Percentiles rank a stretch among this genome's conserved stretches.
phyloP scores from a whole-genome alignment of 2,797 vertebrate species.

The Petrocephalus schoutedeni region DNA sequence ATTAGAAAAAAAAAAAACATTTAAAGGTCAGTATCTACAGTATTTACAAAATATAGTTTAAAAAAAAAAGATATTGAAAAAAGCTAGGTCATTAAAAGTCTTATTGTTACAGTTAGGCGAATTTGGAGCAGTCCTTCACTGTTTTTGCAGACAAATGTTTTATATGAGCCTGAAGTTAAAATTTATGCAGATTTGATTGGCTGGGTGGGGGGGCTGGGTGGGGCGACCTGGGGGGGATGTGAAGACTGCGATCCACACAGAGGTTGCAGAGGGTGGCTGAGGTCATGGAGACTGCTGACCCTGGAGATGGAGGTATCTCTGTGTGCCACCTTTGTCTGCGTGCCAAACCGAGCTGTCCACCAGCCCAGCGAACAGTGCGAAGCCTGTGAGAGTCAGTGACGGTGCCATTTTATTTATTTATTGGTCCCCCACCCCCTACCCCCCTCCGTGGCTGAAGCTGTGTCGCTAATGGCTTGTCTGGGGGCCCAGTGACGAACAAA shows the following conservation, averaged over 20 bases:
- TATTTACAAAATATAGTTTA: constrained; percentile 39
- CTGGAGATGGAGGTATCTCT: not conserved
- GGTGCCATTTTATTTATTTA: constrained; percentile 5
- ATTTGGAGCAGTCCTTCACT: constrained; percentile 26
- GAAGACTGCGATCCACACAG: not conserved
- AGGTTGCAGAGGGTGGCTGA: not conserved
- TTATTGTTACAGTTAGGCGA: not conserved
- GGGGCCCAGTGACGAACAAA: not conserved
- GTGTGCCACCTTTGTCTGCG: constrained; percentile 22
- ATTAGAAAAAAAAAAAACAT: constrained; percentile 34
- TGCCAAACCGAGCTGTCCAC: constrained; percentile 29
- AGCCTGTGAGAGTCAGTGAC: not conserved
- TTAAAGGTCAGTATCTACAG: constrained; percentile 27
- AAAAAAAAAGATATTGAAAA: constrained; percentile 41
- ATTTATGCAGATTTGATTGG: constrained; percentile 1
- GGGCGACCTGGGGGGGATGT: not conserved
- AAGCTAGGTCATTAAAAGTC: not conserved
- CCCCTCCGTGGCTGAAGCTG: constrained; percentile 25
- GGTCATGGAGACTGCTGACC: not conserved
- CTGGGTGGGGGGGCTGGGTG: not conserved
- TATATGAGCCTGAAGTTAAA: constrained; percentile 11
- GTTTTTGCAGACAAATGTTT: constrained; percentile 20
- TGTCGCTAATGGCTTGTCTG: constrained; percentile 16
- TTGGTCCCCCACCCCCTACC: constrained; percentile 15
- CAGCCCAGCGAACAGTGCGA: not conserved